phyloP scores from a whole-genome alignment of 2,113 vertebrate species.

The Melanotaenia duboulayi region DNA sequence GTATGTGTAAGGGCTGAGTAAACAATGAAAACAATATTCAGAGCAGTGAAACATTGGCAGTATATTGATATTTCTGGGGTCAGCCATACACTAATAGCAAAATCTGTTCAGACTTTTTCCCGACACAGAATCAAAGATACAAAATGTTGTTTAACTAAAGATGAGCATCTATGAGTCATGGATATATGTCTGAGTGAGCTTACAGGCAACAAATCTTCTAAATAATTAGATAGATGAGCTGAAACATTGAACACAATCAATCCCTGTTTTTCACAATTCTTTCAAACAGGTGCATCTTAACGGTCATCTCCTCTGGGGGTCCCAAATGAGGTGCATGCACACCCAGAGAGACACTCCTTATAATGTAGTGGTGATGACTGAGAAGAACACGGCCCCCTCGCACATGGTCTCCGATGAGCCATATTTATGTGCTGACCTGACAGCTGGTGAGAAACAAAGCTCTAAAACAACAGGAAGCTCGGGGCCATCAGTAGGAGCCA shows the following conservation, averaged over 20 bases:
- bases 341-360: slow-evolving; percentile 43
- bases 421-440: slow-evolving; percentile 70
- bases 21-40: slow-evolving; percentile 67
- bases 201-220: background rate
- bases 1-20: slow-evolving; percentile 65
- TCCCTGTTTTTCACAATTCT: slow-evolving; percentile 22
- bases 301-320: slow-evolving; percentile 35
- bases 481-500: slow-evolving; percentile 64
- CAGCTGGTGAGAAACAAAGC: slow-evolving; percentile 80
- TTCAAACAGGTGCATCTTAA: slow-evolving; percentile 48
- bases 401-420: slow-evolving; percentile 61
- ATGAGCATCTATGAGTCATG: background rate
- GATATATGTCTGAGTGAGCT: slow-evolving; percentile 2
- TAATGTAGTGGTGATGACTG: slow-evolving; percentile 67
- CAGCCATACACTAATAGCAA: slow-evolving; percentile 8
- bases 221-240: background rate
- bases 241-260: slow-evolving; percentile 10
- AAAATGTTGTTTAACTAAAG: background rate
- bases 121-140: background rate
- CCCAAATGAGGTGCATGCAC: slow-evolving; percentile 38
- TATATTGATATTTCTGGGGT: slow-evolving; percentile 29
- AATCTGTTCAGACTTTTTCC: background rate
- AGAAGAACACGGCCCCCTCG: slow-evolving; percentile 53
- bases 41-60: slow-evolving; percentile 3
- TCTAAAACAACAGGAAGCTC: slow-evolving; percentile 80